Conservation (phyloP, 2,888 invertebrate genomes). For the Phyllotreta cruciferae region DNA sequence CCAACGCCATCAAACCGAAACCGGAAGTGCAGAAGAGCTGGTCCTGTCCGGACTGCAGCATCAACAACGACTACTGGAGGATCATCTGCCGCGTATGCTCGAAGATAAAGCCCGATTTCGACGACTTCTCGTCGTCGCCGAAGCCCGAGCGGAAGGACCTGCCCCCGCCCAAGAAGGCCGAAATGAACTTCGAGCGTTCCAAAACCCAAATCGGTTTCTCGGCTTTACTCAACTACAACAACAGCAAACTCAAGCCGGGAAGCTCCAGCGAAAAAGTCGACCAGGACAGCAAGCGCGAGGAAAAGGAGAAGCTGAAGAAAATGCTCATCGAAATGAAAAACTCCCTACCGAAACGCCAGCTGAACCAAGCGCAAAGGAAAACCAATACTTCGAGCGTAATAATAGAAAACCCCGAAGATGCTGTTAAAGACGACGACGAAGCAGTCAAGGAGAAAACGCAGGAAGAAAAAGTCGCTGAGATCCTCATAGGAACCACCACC, state of each 20-base stretch:
- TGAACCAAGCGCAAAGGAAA: slow-evolving; percentile 45
- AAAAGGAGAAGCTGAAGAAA: slow-evolving; percentile 70
- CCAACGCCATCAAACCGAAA: slow-evolving; percentile 53
- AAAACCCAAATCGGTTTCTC: slow-evolving; percentile 60
- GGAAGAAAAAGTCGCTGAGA: slow-evolving; percentile 54
- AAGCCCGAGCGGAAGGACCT: slow-evolving; percentile 38
- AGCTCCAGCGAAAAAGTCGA: slow-evolving; percentile 25
- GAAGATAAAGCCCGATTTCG: slow-evolving; percentile 62
- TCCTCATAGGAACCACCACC: slow-evolving; percentile 57
- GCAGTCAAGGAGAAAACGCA: slow-evolving; percentile 43
- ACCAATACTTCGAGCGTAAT: slow-evolving; percentile 54
- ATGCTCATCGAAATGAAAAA: slow-evolving; percentile 81
- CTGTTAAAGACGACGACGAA: slow-evolving; percentile 37
- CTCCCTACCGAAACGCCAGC: slow-evolving; percentile 68
- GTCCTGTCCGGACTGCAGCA: slow-evolving; percentile 68
- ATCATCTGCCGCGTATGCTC: slow-evolving; percentile 70
- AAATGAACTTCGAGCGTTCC: slow-evolving; percentile 54
- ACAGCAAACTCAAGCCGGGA: slow-evolving; percentile 63
- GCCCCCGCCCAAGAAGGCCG: slow-evolving; percentile 39
- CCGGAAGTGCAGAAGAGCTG: slow-evolving; percentile 59
- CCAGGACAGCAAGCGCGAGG: slow-evolving; percentile 58
- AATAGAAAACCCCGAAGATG: slow-evolving; percentile 54
- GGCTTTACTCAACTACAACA: slow-evolving; percentile 52
- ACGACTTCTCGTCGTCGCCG: slow-evolving; percentile 50
- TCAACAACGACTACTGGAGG: slow-evolving; percentile 67